A percentile compares a stretch with the other conserved stretches of the same genome.
Evolutionary conservation across 1,140 invertebrate genomes (phyloP).

Genomic region (Drosophila pseudoobscura): DNA sequence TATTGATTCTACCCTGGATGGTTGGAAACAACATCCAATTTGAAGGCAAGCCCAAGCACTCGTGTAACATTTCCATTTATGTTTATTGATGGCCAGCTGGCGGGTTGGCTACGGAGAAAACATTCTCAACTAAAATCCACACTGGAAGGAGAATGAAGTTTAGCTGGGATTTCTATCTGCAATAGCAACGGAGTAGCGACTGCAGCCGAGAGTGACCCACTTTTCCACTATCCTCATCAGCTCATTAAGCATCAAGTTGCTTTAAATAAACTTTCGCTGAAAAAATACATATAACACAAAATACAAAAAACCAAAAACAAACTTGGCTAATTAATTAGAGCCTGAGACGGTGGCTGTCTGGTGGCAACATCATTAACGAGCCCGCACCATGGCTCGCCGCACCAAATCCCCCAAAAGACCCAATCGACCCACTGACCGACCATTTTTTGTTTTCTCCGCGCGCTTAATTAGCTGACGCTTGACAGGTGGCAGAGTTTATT

Average conservation of each 20-base stretch:
- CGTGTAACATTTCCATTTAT: slow-evolving; percentile 10
- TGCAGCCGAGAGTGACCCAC: slow-evolving; percentile 6
- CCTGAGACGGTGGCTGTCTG: slow-evolving; percentile 27
- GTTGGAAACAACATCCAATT: slow-evolving; percentile 22
- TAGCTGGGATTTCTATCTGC: neutral
- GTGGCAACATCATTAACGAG: slow-evolving; percentile 48
- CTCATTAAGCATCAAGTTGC: slow-evolving; percentile 40
- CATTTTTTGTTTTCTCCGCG: slow-evolving; percentile 32
- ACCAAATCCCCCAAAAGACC: slow-evolving; percentile 1
- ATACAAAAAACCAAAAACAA: slow-evolving; percentile 16
- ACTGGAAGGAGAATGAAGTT: neutral
- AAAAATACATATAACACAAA: slow-evolving; percentile 5
- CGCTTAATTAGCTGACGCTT: slow-evolving; percentile 57
- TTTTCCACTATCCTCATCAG: neutral
- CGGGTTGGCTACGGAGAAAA: slow-evolving; percentile 5
- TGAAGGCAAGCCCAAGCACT: neutral
- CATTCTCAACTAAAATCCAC: neutral
- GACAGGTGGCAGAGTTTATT: slow-evolving; percentile 35
- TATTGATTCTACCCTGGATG: slow-evolving; percentile 62
- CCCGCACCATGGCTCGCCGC: neutral
- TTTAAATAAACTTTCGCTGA: slow-evolving; percentile 16
- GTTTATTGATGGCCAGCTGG: slow-evolving; percentile 27
- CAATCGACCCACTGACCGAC: slow-evolving; percentile 33
- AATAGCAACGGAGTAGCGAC: neutral
- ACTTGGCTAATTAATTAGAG: slow-evolving; percentile 54